phyloP scores from a whole-genome alignment of 2,797 vertebrate species.

The Micromesistius poutassou region DNA sequence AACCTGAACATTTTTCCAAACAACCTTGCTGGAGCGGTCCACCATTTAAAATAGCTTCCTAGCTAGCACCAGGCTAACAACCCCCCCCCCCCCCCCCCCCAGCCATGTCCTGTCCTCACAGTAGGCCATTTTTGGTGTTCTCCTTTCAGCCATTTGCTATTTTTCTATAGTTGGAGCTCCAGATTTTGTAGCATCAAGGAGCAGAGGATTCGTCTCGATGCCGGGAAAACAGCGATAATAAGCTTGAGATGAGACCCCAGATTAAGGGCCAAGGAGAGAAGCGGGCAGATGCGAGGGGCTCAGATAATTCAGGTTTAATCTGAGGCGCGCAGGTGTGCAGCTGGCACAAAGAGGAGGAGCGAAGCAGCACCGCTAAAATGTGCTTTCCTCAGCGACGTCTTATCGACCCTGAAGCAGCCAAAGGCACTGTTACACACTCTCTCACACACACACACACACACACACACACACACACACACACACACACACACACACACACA shows the following conservation, averaged over 20 bases:
- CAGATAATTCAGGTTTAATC: conserved; percentile 62
- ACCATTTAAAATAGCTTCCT: background rate
- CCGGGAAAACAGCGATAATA: conserved; percentile 63
- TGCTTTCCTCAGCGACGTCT: conserved; percentile 38
- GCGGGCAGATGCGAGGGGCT: background rate
- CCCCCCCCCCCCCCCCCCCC: background rate
- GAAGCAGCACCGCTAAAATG: conserved; percentile 53
- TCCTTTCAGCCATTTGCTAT: background rate
- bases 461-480: conserved; percentile 3
- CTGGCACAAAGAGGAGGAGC: conserved; percentile 47
- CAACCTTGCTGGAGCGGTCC: background rate
- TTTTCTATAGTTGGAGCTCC: background rate
- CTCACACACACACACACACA: background rate
- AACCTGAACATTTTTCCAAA: background rate
- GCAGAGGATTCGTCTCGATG: conserved; percentile 37
- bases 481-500: background rate
- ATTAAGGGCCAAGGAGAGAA: conserved; percentile 40
- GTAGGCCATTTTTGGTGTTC: background rate
- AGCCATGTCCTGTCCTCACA: background rate
- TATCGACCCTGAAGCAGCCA: conserved; percentile 41
- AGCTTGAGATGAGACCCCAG: conserved; percentile 62
- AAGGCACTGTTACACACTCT: background rate
- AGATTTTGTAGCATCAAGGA: background rate
- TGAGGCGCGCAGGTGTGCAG: conserved; percentile 51
- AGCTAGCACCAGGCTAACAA: background rate